Evolutionary conservation across 1,140 invertebrate species (phyloP).

Genomic region (Gonatopus flavifemur): DNA sequence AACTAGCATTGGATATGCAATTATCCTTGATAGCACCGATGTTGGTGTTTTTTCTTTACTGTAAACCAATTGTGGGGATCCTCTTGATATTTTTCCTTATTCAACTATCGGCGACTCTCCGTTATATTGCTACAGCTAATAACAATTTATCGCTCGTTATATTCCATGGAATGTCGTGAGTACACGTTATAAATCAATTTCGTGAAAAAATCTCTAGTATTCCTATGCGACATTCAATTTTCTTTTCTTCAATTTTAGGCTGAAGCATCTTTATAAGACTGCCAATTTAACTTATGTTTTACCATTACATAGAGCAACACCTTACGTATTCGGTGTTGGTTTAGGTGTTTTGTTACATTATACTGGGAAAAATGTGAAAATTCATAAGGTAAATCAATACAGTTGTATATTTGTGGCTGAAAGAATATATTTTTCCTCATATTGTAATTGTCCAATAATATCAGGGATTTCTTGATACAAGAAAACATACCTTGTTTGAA

Average conservation of each 20-base stretch:
- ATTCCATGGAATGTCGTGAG: slow-evolving; percentile 70
- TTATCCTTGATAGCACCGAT: slow-evolving; percentile 73
- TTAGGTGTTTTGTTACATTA: slow-evolving; percentile 64
- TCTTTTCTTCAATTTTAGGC: slow-evolving; percentile 49
- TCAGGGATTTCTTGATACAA: too few species aligned
- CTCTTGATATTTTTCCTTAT: slow-evolving; percentile 60
- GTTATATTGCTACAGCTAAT: slow-evolving; percentile 62
- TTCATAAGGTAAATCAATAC: slow-evolving; percentile 56
- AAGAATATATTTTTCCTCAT: too few species aligned
- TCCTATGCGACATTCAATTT: not conserved
- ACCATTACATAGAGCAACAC: slow-evolving; percentile 65
- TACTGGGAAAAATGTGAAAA: slow-evolving; percentile 45
- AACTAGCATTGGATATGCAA: slow-evolving; percentile 81
- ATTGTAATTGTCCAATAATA: too few species aligned
- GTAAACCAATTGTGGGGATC: slow-evolving; percentile 59
- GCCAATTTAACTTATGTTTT: slow-evolving; percentile 66
- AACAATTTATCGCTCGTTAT: slow-evolving; percentile 66
- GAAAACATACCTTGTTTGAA: too few species aligned
- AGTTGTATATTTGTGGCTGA: too few species aligned
- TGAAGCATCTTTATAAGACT: slow-evolving; percentile 68
- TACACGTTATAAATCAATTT: slow-evolving; percentile 11
- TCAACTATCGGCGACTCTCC: slow-evolving; percentile 62
- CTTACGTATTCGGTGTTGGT: slow-evolving; percentile 67
- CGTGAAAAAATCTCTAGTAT: not conserved
- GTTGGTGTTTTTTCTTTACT: slow-evolving; percentile 68